phyloP scores from a whole-genome alignment of 2,888 invertebrate genomes.

The Ennomos fuscantarius region DNA sequence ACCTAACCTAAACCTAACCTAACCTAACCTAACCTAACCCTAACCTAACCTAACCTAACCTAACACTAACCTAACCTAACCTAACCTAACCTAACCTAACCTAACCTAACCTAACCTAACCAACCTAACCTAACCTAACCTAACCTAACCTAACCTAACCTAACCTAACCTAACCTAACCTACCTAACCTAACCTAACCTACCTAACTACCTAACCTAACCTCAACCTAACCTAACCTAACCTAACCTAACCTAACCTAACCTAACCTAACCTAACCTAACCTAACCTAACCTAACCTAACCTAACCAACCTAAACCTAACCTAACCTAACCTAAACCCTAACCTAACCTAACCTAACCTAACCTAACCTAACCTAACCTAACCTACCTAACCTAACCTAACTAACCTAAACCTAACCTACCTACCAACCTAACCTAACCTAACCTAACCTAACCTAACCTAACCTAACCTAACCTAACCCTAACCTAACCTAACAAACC shows the following conservation, averaged over 20 bases:
- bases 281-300: conserved; percentile 30
- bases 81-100: neutral
- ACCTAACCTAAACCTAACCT: conserved; percentile 23
- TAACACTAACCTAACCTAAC: conserved; percentile 7
- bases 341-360: too few relatives aligned
- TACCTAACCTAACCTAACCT: conserved; percentile 25
- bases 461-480: conserved; percentile 35
- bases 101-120: too few relatives aligned
- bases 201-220: conserved; percentile 30
- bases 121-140: conserved; percentile 20
- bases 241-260: conserved; percentile 31
- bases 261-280: conserved; percentile 31
- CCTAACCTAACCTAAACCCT: conserved; percentile 28
- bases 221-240: conserved; percentile 23
- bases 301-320: neutral
- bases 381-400: conserved; percentile 17
- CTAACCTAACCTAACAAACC: conserved; percentile 25
- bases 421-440: conserved; percentile 40
- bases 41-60: neutral
- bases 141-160: conserved; percentile 27
- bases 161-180: conserved; percentile 12
- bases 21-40: conserved; percentile 5
- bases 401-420: conserved; percentile 37
- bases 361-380: conserved; percentile 36
- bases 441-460: conserved; percentile 38